These are phyloP conservation scores for Drusus annulatus DNA, from an alignment of 1,140 invertebrate species.

Conservation along the genomic window DNA sequence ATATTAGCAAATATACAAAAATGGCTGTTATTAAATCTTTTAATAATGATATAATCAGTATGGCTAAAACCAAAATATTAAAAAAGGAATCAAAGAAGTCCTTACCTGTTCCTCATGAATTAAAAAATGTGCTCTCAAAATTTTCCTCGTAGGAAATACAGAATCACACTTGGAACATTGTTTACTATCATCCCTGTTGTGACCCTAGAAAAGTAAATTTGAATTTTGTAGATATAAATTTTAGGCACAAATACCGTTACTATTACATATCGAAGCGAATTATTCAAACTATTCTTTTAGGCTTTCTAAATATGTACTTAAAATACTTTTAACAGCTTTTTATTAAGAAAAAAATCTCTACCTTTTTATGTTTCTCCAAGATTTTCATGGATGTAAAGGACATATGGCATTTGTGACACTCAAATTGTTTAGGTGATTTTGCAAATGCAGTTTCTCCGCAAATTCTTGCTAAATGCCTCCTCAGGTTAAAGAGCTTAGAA, in stretches of 20 bases:
- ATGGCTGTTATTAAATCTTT: too few relatives aligned
- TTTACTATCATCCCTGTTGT: slow-evolving; percentile 17
- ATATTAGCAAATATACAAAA: too few relatives aligned
- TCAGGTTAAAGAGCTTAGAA: slow-evolving; percentile 46
- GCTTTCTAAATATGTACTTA: too few relatives aligned
- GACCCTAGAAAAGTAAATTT: slow-evolving; percentile 45
- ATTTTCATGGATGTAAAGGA: slow-evolving; percentile 24
- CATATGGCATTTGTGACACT: slow-evolving; percentile 22
- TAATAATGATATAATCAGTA: too few relatives aligned
- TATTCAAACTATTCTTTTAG: too few relatives aligned
- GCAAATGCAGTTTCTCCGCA: slow-evolving; percentile 1
- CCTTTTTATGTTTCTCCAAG: slow-evolving; percentile 35
- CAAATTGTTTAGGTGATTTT: slow-evolving; percentile 13
- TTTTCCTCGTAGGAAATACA: slow-evolving; percentile 37
- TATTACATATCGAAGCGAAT: too few relatives aligned
- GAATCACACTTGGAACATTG: slow-evolving; percentile 48
- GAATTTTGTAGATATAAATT: background rate
- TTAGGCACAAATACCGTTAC: background rate
- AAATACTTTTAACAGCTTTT: too few relatives aligned
- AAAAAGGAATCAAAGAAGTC: too few relatives aligned
- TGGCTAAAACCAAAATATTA: too few relatives aligned
- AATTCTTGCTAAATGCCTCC: slow-evolving; percentile 42
- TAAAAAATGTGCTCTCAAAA: slow-evolving; percentile 36
- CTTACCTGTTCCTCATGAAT: background rate
- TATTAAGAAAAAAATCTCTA: background rate